These are phyloP conservation scores for Enhydra lutris DNA, from an alignment of 2,113 vertebrate genomes.

Conservation along the genomic window DNA sequence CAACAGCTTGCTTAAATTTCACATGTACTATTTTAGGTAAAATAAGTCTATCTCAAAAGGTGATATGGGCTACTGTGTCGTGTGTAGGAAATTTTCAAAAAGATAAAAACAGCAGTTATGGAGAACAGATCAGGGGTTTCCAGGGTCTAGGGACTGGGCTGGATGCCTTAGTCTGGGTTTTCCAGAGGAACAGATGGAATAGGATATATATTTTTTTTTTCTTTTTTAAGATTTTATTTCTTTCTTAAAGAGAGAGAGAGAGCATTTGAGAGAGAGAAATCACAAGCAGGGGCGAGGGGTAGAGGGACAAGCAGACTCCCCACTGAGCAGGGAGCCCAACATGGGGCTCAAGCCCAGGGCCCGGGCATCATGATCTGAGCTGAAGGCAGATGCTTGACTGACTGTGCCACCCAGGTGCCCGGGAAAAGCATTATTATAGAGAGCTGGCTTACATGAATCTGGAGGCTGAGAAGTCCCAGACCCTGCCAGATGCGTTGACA, in stretches of 20 bases:
- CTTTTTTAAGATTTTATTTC: too few species aligned
- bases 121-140: neutral
- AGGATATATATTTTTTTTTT: neutral
- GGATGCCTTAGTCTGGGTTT: neutral
- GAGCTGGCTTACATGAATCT: neutral
- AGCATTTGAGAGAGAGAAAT: neutral
- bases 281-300: neutral
- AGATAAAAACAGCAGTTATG: neutral
- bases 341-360: neutral
- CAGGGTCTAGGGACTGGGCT: neutral
- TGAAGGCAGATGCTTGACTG: neutral
- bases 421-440: neutral
- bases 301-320: neutral
- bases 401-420: too few species aligned
- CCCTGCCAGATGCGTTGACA: neutral
- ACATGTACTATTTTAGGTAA: neutral
- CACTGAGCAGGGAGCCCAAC: neutral
- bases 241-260: too few species aligned
- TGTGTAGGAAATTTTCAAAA: neutral
- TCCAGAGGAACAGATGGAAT: neutral
- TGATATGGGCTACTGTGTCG: neutral
- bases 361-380: neutral
- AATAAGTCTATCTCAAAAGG: neutral
- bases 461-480: neutral
- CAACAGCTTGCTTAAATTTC: neutral